Evolutionary conservation across 2,888 invertebrate species (phyloP), one percentile per base, ranked within the genome.

Genomic region (Philereme vetulata): DNA sequence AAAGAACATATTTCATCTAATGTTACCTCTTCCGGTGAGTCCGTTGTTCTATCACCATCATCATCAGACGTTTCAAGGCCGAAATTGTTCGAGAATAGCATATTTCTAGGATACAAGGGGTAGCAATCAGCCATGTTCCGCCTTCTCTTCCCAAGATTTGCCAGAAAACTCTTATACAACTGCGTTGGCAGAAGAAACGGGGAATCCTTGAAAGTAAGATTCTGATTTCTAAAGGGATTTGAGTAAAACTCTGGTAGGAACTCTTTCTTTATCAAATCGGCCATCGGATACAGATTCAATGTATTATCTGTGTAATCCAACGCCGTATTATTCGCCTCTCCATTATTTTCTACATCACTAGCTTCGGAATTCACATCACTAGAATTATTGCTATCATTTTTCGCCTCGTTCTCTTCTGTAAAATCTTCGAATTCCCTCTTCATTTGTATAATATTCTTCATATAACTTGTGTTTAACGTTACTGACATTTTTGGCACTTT

Each of bases 131-230:
- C 82, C 34, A 92, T 78, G 74, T 90, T 90, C 33, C 91, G 72
- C 61, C 92, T 84, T 59, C 92, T 86, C 67, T 92, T 93, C 0
- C 89, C 89, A 64, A 93, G 84, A 78, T 93, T 96, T 8, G 96
- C 96, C 76, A 96, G 86, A 65, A 96, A 93, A 74, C 95, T 96
- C 85, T 96, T 96, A 80, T 96, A 96, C 72, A 96, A 91, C 77
- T 96, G 96, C 57, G 96, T 95, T 7, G 96, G 96, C 65, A 96
- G 88, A 53, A 96, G 83, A 74, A 95, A 95, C 10, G 93, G 93
- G 0, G 93, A 85, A 77, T 91, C 86, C 64, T 92, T 92, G 51
- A 90, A 92, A 0, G 75, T 70, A 11, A 91, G 69, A 71, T 82
- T 88, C 56, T 90, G 90, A 65, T 84, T 88, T 65, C 90, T 76